A percentile compares a stretch with the other conserved stretches of the same genome.
phyloP scores from a whole-genome alignment of 2,797 vertebrate genomes.

The Varecia variegata region DNA sequence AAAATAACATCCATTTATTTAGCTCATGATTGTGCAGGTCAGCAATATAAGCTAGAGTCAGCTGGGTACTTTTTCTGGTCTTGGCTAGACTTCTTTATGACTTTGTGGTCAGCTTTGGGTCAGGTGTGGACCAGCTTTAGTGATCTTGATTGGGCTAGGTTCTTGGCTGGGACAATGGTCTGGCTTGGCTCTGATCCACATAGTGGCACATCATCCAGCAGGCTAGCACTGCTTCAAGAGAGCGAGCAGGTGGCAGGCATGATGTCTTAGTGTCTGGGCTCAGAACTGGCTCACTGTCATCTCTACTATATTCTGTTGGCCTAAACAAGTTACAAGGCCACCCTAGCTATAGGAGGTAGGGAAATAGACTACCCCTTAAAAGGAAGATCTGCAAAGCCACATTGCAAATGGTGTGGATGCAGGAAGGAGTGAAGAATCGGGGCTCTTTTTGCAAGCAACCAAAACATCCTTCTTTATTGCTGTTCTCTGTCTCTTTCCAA shows the following conservation, averaged over 20 bases:
- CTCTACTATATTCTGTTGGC: neutral
- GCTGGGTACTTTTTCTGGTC: neutral
- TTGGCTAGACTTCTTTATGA: neutral
- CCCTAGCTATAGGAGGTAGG: neutral
- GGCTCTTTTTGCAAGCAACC: neutral
- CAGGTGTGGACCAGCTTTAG: neutral
- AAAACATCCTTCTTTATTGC: neutral
- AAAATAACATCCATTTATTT: slow-evolving; percentile 23
- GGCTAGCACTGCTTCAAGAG: neutral
- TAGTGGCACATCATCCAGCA: neutral
- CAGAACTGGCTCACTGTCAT: neutral
- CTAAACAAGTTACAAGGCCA: neutral
- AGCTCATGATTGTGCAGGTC: neutral
- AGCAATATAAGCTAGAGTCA: neutral
- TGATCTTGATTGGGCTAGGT: neutral
- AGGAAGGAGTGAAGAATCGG: neutral
- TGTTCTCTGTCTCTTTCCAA: neutral
- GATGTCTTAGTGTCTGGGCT: neutral
- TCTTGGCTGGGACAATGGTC: neutral
- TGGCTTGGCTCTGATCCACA: neutral
- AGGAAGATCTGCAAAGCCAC: neutral
- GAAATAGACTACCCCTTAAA: neutral
- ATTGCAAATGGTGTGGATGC: neutral
- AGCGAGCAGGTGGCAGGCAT: neutral
- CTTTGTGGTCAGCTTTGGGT: neutral